Evolutionary conservation across 2,888 invertebrate species (phyloP), one percentile per base, ranked within the genome.

Genomic region (Ariolimax columbianus): DNA sequence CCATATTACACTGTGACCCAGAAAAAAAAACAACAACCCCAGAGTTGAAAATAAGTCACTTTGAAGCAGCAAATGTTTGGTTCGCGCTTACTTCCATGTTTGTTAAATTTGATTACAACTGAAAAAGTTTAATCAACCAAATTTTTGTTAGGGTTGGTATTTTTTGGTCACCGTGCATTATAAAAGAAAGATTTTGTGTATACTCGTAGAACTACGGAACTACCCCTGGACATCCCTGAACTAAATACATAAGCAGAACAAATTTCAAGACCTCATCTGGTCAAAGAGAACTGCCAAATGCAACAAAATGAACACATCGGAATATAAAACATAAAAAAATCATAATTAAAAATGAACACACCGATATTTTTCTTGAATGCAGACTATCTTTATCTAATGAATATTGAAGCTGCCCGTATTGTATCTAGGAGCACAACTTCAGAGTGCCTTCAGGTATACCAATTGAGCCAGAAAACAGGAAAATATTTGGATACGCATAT

Each of bases 331-430:
- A 63, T 0, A n/a, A 26, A 7, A n/a, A 63, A 63, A 47, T 14
- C 33, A 63, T 30, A 9, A 14, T 3, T 3, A 11, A 33, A 2
- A 66, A n/a, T n/a, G n/a, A n/a, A n/a, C n/a, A n/a, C n/a, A n/a
- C n/a, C n/a, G n/a, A 66, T 1, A 72, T 11, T 3, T 72, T 40
- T 72, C 72, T 70, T n/a, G 14, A 30, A n/a, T n/a, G 40, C 72
- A 40, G 23, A 26, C 23, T 38, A 14, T 38, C 36, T 38, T 43
- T 43, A 4, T 72, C 11, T 40, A 40, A 72, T 72, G 40, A 40
- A 72, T 33, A 72, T 72, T 72, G n/a, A 38, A 72, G 72, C 72
- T 72, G 72, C 72, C 72, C 40, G 26, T 72, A 43, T 33, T 33
- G 3, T 23, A 66, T 66, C 66, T 33, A 33, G 17, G 30, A 23